These are phyloP conservation scores for Eretmochelys imbricata DNA, from an alignment of 2,113 vertebrate species.

Conservation along the genomic window DNA sequence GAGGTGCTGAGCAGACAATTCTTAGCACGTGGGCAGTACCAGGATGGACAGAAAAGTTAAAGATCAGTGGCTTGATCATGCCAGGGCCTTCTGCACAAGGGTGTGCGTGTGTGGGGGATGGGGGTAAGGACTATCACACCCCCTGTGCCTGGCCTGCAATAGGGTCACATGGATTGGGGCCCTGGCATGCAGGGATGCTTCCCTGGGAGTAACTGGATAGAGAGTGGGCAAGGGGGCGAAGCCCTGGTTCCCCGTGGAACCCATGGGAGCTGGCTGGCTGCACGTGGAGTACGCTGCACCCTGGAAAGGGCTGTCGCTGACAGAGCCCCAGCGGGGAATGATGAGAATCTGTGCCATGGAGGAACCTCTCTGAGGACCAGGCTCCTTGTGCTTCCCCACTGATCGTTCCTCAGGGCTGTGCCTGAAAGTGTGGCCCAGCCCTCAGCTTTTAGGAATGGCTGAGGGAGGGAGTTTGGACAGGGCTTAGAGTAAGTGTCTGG, in stretches of 20 bases:
- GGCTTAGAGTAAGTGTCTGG: not conserved
- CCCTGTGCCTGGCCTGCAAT: not conserved
- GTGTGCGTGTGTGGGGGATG: not conserved
- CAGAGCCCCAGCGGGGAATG: too few relatives aligned
- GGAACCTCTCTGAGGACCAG: not conserved
- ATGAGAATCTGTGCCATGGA: not conserved
- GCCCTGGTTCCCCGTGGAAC: not conserved
- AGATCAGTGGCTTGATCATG: not conserved
- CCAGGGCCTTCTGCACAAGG: not conserved
- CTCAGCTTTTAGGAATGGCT: not conserved
- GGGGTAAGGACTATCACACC: not conserved
- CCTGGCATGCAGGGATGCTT: not conserved
- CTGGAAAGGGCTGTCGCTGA: not conserved
- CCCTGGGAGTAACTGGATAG: not conserved
- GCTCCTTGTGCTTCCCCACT: not conserved
- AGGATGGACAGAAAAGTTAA: not conserved
- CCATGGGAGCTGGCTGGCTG: not conserved
- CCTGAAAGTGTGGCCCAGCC: not conserved
- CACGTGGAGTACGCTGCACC: not conserved
- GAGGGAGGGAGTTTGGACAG: not conserved
- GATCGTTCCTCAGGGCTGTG: not conserved
- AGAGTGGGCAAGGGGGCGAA: not conserved
- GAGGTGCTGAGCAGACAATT: not conserved
- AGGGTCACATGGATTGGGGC: not conserved
- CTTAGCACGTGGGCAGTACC: not conserved